Percentiles rank a stretch among this genome's conserved stretches.
Conservation (phyloP, 2,797 vertebrate species). For the Betta splendens region DNA sequence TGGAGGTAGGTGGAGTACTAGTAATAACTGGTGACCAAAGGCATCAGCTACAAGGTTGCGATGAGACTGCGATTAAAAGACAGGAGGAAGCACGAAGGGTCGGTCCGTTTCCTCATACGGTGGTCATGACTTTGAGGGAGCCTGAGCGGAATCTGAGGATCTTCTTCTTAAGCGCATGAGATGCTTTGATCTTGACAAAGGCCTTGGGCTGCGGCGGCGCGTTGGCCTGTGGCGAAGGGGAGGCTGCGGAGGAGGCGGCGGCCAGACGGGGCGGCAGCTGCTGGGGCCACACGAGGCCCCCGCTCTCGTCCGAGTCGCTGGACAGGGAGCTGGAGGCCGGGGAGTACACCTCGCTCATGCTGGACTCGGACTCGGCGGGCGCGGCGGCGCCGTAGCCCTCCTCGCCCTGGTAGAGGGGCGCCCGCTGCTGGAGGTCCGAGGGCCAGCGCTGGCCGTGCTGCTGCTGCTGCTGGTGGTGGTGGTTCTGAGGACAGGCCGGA, state of each 20-base stretch:
- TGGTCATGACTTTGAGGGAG: conserved; percentile 95
- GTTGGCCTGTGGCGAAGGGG: conserved; percentile 73
- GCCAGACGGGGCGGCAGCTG: conserved; percentile 87
- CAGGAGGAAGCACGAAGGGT: neutral
- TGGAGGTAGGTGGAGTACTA: conserved; percentile 53
- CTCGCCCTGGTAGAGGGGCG: conserved; percentile 72
- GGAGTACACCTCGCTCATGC: conserved; percentile 88
- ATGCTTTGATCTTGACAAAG: conserved; percentile 94
- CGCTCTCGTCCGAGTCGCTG: conserved; percentile 90
- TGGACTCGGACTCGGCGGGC: conserved; percentile 86
- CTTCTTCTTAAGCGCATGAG: conserved; percentile 93
- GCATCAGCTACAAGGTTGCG: conserved; percentile 2
- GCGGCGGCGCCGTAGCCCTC: conserved; percentile 49
- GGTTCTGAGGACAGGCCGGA: conserved; percentile 47
- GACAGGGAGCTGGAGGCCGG: conserved; percentile 86
- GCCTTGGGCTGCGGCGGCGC: conserved; percentile 80
- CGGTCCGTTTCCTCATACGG: conserved; percentile 79
- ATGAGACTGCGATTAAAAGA: conserved; percentile 17
- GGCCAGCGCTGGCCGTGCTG: conserved; percentile 62
- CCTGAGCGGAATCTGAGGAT: conserved; percentile 91
- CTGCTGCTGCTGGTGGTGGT: conserved; percentile 44
- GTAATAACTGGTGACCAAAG: conserved; percentile 9
- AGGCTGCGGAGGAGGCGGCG: conserved; percentile 76
- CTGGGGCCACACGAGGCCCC: conserved; percentile 91
- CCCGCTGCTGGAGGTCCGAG: conserved; percentile 64